phyloP scores from a whole-genome alignment of 2,888 invertebrate genomes.

The Mechanitis mazaeus region DNA sequence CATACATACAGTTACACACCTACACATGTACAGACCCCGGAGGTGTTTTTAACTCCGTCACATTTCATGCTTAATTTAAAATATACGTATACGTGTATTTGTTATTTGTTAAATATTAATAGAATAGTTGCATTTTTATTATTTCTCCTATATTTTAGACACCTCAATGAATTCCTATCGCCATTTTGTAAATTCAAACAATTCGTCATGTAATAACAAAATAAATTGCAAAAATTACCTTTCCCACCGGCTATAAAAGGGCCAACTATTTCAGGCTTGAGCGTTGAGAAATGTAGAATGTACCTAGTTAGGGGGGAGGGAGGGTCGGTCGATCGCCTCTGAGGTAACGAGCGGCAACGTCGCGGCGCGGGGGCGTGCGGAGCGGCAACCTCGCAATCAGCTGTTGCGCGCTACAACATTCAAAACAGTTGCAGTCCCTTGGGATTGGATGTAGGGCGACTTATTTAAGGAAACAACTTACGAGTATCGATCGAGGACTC shows the following conservation, averaged over 20 bases:
- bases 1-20: no score
- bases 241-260: constrained; percentile 34
- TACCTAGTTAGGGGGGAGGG: constrained; percentile 44
- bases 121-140: no score
- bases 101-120: no score
- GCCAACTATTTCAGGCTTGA: constrained; percentile 50
- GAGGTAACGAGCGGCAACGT: constrained; percentile 55
- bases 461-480: not conserved
- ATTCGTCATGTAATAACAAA: not conserved
- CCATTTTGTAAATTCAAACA: no score
- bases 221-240: constrained; percentile 26
- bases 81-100: not conserved
- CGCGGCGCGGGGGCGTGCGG: constrained; percentile 42
- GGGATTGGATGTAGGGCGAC: constrained; percentile 30
- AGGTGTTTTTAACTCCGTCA: not conserved
- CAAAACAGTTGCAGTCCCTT: constrained; percentile 48
- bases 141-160: no score
- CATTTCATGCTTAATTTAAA: not conserved
- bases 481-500: not conserved
- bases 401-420: constrained; percentile 67
- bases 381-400: constrained; percentile 64
- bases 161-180: no score
- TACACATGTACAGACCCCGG: not conserved
- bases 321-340: constrained; percentile 68
- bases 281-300: constrained; percentile 51